Evolutionary conservation across 2,888 invertebrate species (phyloP), one percentile per base, ranked within the genome.

Genomic region (Thelaira solivaga): DNA sequence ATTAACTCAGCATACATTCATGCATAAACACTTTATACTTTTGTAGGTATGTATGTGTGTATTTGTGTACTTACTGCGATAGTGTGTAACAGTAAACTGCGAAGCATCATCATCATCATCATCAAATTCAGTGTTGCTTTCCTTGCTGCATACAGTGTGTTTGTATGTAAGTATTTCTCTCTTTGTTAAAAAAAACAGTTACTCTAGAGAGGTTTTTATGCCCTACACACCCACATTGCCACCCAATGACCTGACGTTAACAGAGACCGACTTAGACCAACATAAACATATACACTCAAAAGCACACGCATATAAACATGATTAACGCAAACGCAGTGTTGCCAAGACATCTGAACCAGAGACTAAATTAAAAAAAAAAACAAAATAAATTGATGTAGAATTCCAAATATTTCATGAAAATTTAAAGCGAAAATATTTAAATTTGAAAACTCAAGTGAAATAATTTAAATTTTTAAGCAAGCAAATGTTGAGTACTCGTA

Each of bases 231-330:
- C 73, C 57, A 51, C 69, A 65, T 74, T 59, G 55, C 80, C 81
- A 81, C 81, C 81, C 81, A 71, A 53, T 81, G 80, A 80, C 81
- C 81, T 77, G 81, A 75, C 76, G 80, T 61, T 51, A 67, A 57
- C 79, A 67, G 74, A 68, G 64, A 53, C 68, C 67, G 69, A 69
- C 64, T 65, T 74, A 67, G 61, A 29, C 26, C 45, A 26, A 61
- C 43, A 69, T 51, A 22, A 57, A 59, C 20, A 45, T 39, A 39
- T 13, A 18, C 24, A 51, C 18, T 43, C 36, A 5, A 26, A 26
- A 4, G 6, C 6, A 26, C 4, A 53, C 11, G 8, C 34, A 57
- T 16, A 47, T 6, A 47, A 8, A n/a, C 16, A 47, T 29, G 45
- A 67, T 53, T 51, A 59, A 77, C 67, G 62, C 77, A 73, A 72